Evolutionary conservation across 2,888 invertebrate genomes (phyloP).

Genomic region (Flexamia atlantica): DNA sequence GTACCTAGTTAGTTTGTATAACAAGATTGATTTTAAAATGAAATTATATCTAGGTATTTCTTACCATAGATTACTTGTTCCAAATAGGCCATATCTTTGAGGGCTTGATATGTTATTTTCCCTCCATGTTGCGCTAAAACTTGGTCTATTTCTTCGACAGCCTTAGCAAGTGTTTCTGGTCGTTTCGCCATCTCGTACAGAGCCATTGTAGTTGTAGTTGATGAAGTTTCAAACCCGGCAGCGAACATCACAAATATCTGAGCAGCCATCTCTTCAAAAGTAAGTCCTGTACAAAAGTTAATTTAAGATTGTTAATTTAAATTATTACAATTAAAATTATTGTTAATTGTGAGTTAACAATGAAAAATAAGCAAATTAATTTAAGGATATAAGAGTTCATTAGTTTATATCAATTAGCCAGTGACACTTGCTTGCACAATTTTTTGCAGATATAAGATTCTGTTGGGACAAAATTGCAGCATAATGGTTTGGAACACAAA

Average conservation of each 20-base stretch:
- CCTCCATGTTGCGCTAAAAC: constrained; percentile 59
- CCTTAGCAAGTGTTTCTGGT: constrained; percentile 60
- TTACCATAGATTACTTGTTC: constrained; percentile 63
- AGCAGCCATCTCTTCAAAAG: constrained; percentile 63
- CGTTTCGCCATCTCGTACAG: constrained; percentile 59
- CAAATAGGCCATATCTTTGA: constrained; percentile 65
- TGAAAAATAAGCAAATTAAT: no score
- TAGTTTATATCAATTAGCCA: no score
- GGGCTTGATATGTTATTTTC: constrained; percentile 62
- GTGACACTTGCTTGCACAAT: no score
- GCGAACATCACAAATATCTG: constrained; percentile 65
- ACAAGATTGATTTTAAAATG: no score
- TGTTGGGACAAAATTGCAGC: no score
- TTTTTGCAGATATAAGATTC: no score
- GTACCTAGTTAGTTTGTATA: no score
- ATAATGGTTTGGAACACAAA: no score
- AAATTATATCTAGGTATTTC: neutral
- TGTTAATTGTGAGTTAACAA: no score
- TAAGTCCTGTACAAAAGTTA: constrained; percentile 60
- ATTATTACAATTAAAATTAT: no score
- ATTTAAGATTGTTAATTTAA: no score
- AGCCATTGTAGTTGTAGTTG: constrained; percentile 60
- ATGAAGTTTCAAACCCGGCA: constrained; percentile 67
- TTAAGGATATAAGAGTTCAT: no score
- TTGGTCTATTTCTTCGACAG: constrained; percentile 61